Percentiles rank a stretch among this genome's conserved stretches.
Conservation (phyloP, 2,888 invertebrate species). For the Trypoxylon attenuatum region DNA sequence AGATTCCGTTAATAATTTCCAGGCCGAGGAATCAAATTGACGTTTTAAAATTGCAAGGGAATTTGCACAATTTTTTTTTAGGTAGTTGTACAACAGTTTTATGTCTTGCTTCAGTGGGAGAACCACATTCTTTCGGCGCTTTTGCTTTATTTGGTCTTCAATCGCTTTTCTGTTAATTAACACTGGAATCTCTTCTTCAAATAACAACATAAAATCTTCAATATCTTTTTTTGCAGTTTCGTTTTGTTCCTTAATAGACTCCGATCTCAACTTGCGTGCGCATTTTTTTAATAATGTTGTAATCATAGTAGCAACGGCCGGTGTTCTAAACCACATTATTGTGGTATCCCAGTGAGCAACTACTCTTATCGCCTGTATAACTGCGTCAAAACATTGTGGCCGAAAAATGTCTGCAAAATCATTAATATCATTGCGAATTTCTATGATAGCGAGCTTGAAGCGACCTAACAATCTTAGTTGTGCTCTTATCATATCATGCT, state of each 20-base stretch:
- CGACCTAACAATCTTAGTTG: too few relatives aligned
- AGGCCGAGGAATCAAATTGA: conserved; percentile 15
- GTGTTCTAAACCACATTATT: too few relatives aligned
- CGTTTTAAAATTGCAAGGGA: conserved; percentile 8
- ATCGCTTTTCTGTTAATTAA: conserved; percentile 29
- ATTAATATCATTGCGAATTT: too few relatives aligned
- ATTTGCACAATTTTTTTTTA: conserved; percentile 16
- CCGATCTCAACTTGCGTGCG: conserved; percentile 7
- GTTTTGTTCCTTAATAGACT: conserved; percentile 29
- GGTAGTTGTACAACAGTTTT: conserved; percentile 16
- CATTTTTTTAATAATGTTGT: conserved; percentile 27
- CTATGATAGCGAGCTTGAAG: too few relatives aligned
- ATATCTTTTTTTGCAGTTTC: conserved; percentile 21
- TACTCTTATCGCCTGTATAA: too few relatives aligned
- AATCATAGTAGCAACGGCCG: too few relatives aligned
- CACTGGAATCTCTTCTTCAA: conserved; percentile 25
- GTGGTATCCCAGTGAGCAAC: too few relatives aligned
- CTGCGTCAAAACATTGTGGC: too few relatives aligned
- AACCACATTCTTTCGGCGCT: conserved; percentile 13
- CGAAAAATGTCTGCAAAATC: too few relatives aligned
- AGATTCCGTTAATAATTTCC: conserved; percentile 22
- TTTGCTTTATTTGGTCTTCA: conserved; percentile 23
- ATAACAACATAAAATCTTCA: conserved; percentile 26
- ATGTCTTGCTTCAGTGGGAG: conserved; percentile 29
- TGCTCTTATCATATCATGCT: too few relatives aligned